A percentile compares a stretch with the other conserved stretches of the same genome.
phyloP scores from a whole-genome alignment of 1,140 invertebrate genomes.

The Megalonaias nervosa region DNA sequence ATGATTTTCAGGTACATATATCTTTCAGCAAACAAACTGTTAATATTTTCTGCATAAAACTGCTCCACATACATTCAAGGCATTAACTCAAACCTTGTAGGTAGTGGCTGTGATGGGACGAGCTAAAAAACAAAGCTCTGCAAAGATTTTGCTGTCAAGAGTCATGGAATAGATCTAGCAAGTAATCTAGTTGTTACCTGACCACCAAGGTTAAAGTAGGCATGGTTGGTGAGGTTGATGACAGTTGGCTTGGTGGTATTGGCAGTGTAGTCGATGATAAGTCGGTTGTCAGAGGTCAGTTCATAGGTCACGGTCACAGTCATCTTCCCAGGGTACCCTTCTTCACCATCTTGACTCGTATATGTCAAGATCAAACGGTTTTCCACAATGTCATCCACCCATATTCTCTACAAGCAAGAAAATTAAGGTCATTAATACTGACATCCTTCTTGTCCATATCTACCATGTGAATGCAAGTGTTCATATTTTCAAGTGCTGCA shows the following conservation, averaged over 20 bases:
- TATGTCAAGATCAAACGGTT: conserved; percentile 69
- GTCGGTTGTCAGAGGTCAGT: conserved; percentile 80
- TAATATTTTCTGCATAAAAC: no score
- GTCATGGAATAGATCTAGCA: no score
- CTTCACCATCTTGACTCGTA: conserved; percentile 84
- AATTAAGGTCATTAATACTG: no score
- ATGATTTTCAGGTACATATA: no score
- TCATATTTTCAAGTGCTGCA: no score
- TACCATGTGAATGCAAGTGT: no score
- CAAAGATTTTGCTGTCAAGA: neutral
- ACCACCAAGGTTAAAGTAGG: conserved; percentile 94
- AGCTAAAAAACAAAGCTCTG: no score
- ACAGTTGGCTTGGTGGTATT: conserved; percentile 84
- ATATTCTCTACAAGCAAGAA: conserved; percentile 50
- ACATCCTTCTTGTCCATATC: no score
- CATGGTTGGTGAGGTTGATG: conserved; percentile 93
- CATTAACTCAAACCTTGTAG: no score
- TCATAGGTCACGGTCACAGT: conserved; percentile 79
- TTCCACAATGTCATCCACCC: conserved; percentile 68
- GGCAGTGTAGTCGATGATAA: conserved; percentile 83
- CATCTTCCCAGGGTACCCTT: conserved; percentile 86
- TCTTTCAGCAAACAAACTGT: no score
- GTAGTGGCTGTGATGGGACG: no score
- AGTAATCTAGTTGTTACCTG: conserved; percentile 72
- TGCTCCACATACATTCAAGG: no score